phyloP scores from a whole-genome alignment of 2,113 vertebrate genomes.

The Jaculus jaculus region DNA sequence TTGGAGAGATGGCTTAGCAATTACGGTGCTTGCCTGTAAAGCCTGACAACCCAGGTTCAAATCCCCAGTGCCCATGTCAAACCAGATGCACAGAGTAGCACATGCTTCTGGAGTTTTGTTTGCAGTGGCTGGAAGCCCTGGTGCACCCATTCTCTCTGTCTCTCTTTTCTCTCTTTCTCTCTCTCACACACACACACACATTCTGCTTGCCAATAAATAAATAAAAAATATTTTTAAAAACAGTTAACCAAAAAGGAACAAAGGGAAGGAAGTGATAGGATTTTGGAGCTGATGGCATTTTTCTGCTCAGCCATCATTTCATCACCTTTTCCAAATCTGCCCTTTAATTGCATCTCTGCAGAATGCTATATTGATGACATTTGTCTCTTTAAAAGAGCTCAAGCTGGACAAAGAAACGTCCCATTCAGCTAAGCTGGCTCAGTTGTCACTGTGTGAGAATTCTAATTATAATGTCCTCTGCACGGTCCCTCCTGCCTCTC shows the following conservation, averaged over 20 bases:
- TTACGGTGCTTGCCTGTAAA: no score
- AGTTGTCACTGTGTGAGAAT: not conserved
- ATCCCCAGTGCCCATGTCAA: no score
- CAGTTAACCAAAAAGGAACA: not conserved
- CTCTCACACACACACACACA: no score
- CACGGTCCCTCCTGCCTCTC: not conserved
- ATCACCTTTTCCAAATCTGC: not conserved
- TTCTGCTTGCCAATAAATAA: no score
- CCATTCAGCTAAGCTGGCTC: not conserved
- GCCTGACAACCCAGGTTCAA: no score
- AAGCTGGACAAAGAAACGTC: not conserved
- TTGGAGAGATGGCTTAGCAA: no score
- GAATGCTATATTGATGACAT: accelerated
- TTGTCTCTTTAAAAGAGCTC: not conserved
- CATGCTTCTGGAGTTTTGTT: no score
- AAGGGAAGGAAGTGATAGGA: not conserved
- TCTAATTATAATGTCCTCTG: not conserved
- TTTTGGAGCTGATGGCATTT: not conserved
- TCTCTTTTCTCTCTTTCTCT: no score
- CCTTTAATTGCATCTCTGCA: not conserved
- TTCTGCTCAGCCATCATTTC: not conserved
- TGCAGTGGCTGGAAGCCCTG: no score
- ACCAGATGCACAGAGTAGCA: no score
- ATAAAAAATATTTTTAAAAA: not conserved
- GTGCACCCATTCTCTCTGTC: no score